Evolutionary conservation across 2,113 vertebrate genomes (phyloP), one percentile per base, ranked within the genome.

Genomic region (Bubo scandiacus): DNA sequence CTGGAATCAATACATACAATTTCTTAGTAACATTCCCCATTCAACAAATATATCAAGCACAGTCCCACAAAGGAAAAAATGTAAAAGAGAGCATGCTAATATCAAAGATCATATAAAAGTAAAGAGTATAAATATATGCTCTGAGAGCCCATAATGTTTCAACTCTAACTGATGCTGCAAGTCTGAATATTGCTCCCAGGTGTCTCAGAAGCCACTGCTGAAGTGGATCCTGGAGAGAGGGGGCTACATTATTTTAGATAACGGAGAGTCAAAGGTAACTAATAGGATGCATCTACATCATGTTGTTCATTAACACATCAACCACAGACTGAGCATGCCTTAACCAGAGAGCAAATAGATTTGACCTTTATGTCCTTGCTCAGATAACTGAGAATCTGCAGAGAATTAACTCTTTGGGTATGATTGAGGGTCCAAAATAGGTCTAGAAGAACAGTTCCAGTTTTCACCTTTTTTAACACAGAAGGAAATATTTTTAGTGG

Each of bases 381-480:
- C 30, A 45, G 62, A 19, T 25, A 49, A 32, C 52, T 34, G 47
- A 74, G 73, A 72, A n/a, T 8, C 42, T 77, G 62, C 58, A 88
- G 61, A 15, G 45, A 59, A 84, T 75, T 42, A 57, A 38, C 29
- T 61, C 32, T 18, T 13, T 1, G 36, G 54, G 36, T 36, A 16
- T 6, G 40, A 30, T 1, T 3, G 2, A n/a, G 29, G 29, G 13
- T 47, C n/a, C 42, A 36, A 45, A 47, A 38, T 22, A 55, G n/a
- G 17, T 22, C 34, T 3, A 57, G 36, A 6, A 27, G 83, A 61
- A 34, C 7, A 54, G 15, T 18, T 59, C 26, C 75, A 51, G 29
- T 52, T 83, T 97, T 84, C 32, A 99, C 99, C 99, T 99, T 98
- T 99, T 85, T 98, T 98, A 29, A 99, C 98, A 42, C 98, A 99